These are phyloP conservation scores for Geotrypetes seraphini DNA, from an alignment of 2,797 vertebrate genomes.

Conservation along the genomic window DNA sequence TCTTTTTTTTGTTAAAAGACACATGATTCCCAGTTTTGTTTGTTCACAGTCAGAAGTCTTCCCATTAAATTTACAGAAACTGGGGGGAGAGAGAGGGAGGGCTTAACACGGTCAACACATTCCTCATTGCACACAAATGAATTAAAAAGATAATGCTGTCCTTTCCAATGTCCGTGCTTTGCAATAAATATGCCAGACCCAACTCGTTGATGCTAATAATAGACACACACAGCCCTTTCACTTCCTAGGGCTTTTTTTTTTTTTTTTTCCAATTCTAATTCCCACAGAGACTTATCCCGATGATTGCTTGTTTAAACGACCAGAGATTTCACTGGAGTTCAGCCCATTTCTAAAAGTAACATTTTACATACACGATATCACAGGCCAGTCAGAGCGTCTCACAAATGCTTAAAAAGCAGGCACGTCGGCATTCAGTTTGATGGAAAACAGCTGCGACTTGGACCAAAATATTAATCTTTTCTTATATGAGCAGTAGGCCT, in stretches of 20 bases:
- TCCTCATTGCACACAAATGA: conserved; percentile 31
- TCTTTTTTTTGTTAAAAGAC: no score
- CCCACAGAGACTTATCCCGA: conserved; percentile 43
- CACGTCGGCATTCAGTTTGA: conserved; percentile 8
- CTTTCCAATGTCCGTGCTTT: conserved; percentile 32
- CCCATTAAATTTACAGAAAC: no score
- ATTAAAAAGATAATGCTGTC: conserved; percentile 39
- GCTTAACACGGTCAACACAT: no score
- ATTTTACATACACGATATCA: conserved; percentile 3
- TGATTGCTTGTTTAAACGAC: conserved; percentile 33
- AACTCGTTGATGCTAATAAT: conserved; percentile 40
- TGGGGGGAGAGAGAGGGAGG: no score
- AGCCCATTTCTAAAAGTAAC: conserved; percentile 38
- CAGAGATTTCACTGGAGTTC: conserved; percentile 32
- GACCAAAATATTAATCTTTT: conserved; percentile 1
- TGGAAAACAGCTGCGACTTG: conserved; percentile 25
- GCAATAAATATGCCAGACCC: conserved; percentile 41
- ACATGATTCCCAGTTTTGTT: no score
- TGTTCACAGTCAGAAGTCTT: no score
- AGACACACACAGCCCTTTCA: conserved; percentile 33
- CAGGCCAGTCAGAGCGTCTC: conserved; percentile 2
- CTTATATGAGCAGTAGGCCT: no score
- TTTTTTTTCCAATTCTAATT: conserved; percentile 43
- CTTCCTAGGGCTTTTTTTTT: no score
- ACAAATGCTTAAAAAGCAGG: background rate